Base-by-base conservation (phyloP, 2,888 invertebrate species). In the Dexiosoma caninum region DNA sequence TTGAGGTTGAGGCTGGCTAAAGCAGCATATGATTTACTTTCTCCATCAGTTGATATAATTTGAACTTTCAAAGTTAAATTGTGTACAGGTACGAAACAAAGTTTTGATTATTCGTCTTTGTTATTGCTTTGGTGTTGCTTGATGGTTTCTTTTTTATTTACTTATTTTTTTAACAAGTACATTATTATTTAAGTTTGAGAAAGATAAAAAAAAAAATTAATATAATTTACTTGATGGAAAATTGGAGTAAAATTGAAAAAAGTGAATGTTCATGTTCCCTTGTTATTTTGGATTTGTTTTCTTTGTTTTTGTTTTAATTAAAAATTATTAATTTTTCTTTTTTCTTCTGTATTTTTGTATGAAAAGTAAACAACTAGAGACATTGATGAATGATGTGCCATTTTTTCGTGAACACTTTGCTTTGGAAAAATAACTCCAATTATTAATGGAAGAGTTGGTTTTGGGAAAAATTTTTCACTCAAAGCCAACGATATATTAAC, bases 11-110 rank as follows among this genome's bases (percentile, higher is more conserved):
- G 57, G 23, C 44, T 42, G 19, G 21, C 14, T 46, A 78, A 71
- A 78, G 42, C 74, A 69, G 46, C 67, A 67, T 71, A 81, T 81
- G 81, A 81, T 81, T 81, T 81, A 81, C 81, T 81, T 81, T 81
- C 81, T 81, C 81, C 77, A 51, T 64, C 67, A 51, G 57, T 72
- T 62, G 81, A 44, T 77, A 81, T 69, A 81, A 81, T 77, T 77
- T 81, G 77, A 77, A 81, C 81, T 81, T 81, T 81, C 81, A 72
- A 81, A 75, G 81, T 81, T 81, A 46, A 74, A 74, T 46, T 51
- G 62, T 49, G 42, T 51, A 46, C 12, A 46, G n/a, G 19, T 32
- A 32, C 30, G 32, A 32, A 55, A 59, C 5, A 62, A 19, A 57
- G 23, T 49, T 62, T 62, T 62, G 19, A 27, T 42, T 72, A 53